phyloP scores from a whole-genome alignment of 2,113 vertebrate species.

The Myiozetetes cayanensis region DNA sequence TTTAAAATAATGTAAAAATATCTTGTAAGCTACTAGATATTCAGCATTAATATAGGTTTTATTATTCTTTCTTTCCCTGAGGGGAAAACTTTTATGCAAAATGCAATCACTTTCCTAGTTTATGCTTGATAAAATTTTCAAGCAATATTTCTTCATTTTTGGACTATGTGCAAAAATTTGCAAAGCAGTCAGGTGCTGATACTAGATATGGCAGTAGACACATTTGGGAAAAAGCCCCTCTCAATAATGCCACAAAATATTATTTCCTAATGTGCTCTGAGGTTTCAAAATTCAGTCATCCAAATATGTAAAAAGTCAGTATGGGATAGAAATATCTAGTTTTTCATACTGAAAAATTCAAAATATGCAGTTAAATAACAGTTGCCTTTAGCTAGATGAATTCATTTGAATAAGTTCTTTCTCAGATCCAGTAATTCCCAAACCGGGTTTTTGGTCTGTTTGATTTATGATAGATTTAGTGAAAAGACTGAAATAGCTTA shows the following conservation, averaged over 20 bases:
- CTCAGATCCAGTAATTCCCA: slow-evolving; percentile 40
- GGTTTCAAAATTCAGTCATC: slow-evolving; percentile 24
- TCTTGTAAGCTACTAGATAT: neutral
- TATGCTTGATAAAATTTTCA: slow-evolving; percentile 3
- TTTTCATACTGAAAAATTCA: slow-evolving; percentile 54
- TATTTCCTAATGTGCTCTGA: slow-evolving; percentile 38
- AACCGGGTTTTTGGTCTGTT: neutral
- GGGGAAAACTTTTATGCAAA: neutral
- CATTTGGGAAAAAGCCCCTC: neutral
- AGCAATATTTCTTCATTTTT: neutral
- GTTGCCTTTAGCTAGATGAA: slow-evolving; percentile 56
- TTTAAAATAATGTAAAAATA: slow-evolving; percentile 10
- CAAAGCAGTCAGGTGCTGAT: neutral
- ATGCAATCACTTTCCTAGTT: neutral
- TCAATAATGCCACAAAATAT: slow-evolving; percentile 2
- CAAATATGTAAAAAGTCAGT: slow-evolving; percentile 38
- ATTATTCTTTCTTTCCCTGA: neutral
- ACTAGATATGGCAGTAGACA: neutral
- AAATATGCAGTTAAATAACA: slow-evolving; percentile 57
- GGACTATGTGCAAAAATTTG: neutral
- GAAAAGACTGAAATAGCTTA: neutral
- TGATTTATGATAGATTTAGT: slow-evolving; percentile 18
- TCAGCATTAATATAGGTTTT: neutral
- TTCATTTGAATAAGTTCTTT: slow-evolving; percentile 51
- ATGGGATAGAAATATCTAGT: slow-evolving; percentile 44